Evolutionary conservation across 2,113 vertebrate species (phyloP), one percentile per base, ranked within the genome.

Genomic region (Synchiropus splendidus): DNA sequence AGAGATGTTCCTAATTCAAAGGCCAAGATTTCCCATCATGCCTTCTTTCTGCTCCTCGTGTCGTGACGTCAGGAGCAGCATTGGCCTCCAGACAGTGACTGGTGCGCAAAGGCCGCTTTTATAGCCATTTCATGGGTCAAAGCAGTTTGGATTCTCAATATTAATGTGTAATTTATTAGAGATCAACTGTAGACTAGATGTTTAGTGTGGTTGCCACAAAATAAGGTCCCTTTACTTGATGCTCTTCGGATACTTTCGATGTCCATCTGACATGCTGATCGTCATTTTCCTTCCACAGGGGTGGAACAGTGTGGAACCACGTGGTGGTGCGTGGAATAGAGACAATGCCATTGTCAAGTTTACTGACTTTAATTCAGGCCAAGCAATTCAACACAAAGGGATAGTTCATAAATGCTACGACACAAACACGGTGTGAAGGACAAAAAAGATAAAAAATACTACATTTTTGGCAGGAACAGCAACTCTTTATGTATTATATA

Each of bases 151-250:
- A 64, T 68, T 67, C 37, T 65, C 48, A 51, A 72, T 71, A 67
- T 79, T 75, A 73, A 71, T 65, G 74, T 79, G 79, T 83, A 75
- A 80, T 76, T 82, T 83, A 77, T 81, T 83, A 82, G 79, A 80
- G 45, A 62, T 74, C 39, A 70, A 72, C 74, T 58, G 69, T 82
- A 77, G 75, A 64, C 39, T 80, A 74, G 81, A 76, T 67, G 70
- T 81, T 79, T 85, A 78, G 79, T 80, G 77, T 81, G 75, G 78
- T 76, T 79, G 71, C 70, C 76, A 71, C 70, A 75, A 81, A 83
- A 82, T 80, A 79, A 82, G 77, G 77, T 85, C 85, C 84, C 84
- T 85, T 86, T 87, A 87, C 81, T 83, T 77, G 69, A 83, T 70
- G 65, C 63, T 72, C 64, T 66, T 79, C 74, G 45, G 51, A 68